phyloP scores from a whole-genome alignment of 2,888 invertebrate genomes.

The Calliscelio sp. region DNA sequence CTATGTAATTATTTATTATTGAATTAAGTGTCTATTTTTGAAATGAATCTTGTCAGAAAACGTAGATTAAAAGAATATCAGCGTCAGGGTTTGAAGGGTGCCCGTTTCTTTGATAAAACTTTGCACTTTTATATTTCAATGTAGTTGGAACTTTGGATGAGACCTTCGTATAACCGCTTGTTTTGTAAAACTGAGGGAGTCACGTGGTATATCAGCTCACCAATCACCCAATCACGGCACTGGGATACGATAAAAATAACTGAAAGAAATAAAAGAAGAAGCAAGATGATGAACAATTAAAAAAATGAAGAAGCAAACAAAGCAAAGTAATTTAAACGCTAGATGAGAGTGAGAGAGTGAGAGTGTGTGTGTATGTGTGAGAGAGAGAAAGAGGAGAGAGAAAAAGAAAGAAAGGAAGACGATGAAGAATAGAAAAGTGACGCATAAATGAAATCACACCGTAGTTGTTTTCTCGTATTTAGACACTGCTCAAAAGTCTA shows the following conservation, averaged over 20 bases:
- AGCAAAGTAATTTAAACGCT: constrained; percentile 14
- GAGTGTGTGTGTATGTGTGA: too few species aligned
- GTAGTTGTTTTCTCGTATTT: constrained; percentile 78
- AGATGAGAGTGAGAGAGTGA: not conserved
- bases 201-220: constrained; percentile 41
- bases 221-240: constrained; percentile 60
- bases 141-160: constrained; percentile 56
- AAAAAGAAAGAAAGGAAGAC: not conserved
- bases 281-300: too few species aligned
- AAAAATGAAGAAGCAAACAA: too few species aligned
- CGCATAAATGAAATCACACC: constrained; percentile 60
- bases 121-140: constrained; percentile 71
- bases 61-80: constrained; percentile 30
- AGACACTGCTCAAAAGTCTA: constrained; percentile 85
- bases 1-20: too few species aligned
- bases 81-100: constrained; percentile 55
- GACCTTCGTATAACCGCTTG: constrained; percentile 45
- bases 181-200: constrained; percentile 50
- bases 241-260: constrained; percentile 57
- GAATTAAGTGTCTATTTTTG: too few species aligned
- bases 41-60: constrained; percentile 28
- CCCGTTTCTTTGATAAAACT: constrained; percentile 67
- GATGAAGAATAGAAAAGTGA: constrained; percentile 47
- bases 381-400: too few species aligned
- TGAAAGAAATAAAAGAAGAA: constrained; percentile 7